These are phyloP conservation scores for Merluccius polli DNA, from an alignment of 2,797 vertebrate genomes.

Conservation along the genomic window DNA sequence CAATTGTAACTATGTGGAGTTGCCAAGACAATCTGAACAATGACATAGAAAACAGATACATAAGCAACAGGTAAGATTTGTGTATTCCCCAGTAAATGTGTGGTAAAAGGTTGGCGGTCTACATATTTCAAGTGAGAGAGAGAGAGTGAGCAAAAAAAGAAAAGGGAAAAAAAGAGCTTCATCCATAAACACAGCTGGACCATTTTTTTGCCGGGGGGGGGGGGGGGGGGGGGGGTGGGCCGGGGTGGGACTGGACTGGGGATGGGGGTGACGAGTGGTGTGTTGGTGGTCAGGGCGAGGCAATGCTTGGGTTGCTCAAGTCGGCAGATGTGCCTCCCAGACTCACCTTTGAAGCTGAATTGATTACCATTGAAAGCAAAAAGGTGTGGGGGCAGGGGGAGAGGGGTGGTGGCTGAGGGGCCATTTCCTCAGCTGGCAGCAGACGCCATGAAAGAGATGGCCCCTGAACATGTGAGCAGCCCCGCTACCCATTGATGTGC, in stretches of 20 bases:
- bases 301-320: constrained; percentile 27
- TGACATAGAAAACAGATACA: too few species aligned
- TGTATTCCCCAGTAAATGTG: too few species aligned
- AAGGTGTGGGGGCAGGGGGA: constrained; percentile 29
- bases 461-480: constrained; percentile 53
- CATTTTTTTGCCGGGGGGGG: neutral
- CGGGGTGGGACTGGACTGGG: neutral
- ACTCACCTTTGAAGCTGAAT: constrained; percentile 59
- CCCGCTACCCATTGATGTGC: constrained; percentile 61
- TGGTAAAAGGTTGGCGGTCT: neutral
- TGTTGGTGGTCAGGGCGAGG: constrained; percentile 20
- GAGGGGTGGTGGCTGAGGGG: constrained; percentile 44
- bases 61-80: too few species aligned
- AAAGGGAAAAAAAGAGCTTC: neutral
- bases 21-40: too few species aligned
- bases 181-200: constrained; percentile 32
- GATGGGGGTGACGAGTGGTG: too few species aligned
- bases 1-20: neutral
- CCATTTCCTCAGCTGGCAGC: constrained; percentile 51
- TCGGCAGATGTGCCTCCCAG: constrained; percentile 40
- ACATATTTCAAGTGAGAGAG: neutral
- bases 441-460: constrained; percentile 56
- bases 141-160: too few species aligned
- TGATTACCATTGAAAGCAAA: constrained; percentile 69
- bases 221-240: too few species aligned